A percentile compares a stretch with the other conserved stretches of the same genome.
Conservation (phyloP, 35 echinoderm and acorn worm genomes). For the Anneissia japonica region DNA sequence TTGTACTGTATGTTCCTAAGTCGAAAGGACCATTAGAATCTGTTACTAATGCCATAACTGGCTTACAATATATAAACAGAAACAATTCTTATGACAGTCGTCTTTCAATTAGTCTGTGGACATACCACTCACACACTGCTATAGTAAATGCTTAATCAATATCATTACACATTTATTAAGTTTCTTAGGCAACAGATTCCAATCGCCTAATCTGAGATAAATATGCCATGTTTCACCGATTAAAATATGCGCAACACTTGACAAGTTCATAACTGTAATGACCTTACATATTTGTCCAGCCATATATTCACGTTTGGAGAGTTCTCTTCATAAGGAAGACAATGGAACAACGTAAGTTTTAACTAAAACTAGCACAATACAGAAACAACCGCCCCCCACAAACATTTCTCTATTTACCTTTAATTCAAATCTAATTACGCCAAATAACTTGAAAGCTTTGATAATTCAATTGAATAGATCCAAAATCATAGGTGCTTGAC, state of each 20-base stretch:
- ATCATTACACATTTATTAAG: background rate
- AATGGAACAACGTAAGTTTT: background rate
- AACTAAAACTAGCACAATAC: background rate
- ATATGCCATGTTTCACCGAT: background rate
- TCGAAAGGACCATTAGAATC: too few relatives aligned
- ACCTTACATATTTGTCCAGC: background rate
- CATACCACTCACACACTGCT: background rate
- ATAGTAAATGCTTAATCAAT: too few relatives aligned
- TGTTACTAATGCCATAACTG: too few relatives aligned
- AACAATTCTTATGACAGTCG: background rate
- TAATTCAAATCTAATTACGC: background rate
- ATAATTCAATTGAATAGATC: background rate
- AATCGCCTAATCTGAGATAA: background rate
- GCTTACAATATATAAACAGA: background rate
- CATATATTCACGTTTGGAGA: background rate
- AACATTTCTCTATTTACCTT: background rate
- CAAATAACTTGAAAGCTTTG: background rate
- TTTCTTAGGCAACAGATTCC: background rate
- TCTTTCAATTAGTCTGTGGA: background rate
- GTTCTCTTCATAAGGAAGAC: slow-evolving; percentile 1
- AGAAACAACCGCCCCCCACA: background rate
- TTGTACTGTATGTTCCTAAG: too few relatives aligned
- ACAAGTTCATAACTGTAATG: too few relatives aligned
- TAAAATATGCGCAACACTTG: slow-evolving; percentile 2
- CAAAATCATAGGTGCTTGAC: background rate